A percentile compares a stretch with the other conserved stretches of the same genome.
phyloP scores from a whole-genome alignment of 1,140 invertebrate genomes.

The Drusus annulatus region DNA sequence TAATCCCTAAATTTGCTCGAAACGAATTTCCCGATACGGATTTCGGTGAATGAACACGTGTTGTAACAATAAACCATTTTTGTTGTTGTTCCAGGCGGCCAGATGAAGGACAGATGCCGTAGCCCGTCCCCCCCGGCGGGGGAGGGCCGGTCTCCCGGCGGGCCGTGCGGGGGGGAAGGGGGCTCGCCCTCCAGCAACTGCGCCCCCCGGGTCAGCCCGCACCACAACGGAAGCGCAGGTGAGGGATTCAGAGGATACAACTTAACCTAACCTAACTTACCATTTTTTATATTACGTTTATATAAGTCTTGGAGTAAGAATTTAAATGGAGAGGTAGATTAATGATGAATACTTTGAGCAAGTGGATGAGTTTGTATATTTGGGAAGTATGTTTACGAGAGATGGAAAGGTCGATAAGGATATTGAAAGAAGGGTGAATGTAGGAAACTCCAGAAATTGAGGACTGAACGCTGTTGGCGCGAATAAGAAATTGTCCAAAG shows the following conservation, averaged over 20 bases:
- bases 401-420: too few species aligned
- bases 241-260: conserved; percentile 23
- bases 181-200: conserved; percentile 53
- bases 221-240: conserved; percentile 58
- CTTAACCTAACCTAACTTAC: background rate
- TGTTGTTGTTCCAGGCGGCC: conserved; percentile 45
- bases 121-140: conserved; percentile 44
- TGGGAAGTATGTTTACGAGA: too few species aligned
- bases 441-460: too few species aligned
- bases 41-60: background rate
- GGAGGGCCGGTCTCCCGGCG: conserved; percentile 18
- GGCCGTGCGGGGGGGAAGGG: conserved; percentile 40
- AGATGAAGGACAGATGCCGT: conserved; percentile 52
- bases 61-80: background rate
- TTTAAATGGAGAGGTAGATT: too few species aligned
- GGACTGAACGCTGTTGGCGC: too few species aligned
- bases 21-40: background rate
- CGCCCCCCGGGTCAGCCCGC: conserved; percentile 51
- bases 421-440: too few species aligned
- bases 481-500: too few species aligned
- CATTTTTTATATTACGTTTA: too few species aligned
- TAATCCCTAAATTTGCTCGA: background rate
- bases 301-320: too few species aligned
- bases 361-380: too few species aligned
- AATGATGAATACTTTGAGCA: too few species aligned